Conservation (phyloP, 2,888 invertebrate genomes). For the Eupithecia tripunctaria region DNA sequence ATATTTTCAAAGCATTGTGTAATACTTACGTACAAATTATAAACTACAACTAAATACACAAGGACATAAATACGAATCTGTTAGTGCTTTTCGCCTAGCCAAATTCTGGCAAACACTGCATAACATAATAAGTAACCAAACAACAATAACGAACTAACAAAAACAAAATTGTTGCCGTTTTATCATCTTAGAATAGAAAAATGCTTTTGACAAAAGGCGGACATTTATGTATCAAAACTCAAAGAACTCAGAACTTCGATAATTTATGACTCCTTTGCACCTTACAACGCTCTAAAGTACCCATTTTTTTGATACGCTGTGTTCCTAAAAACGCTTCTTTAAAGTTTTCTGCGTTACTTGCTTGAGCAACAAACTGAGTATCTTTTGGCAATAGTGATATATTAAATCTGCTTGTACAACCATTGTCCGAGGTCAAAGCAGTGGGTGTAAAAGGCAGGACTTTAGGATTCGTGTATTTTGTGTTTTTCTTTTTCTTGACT, state of each 20-base stretch:
- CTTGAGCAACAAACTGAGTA: slow-evolving; percentile 68
- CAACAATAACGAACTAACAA: neutral
- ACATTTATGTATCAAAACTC: slow-evolving; percentile 24
- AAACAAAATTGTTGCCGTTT: slow-evolving; percentile 1
- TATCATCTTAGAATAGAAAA: slow-evolving; percentile 27
- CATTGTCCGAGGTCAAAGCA: slow-evolving; percentile 67
- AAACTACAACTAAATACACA: slow-evolving; percentile 2
- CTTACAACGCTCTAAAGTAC: slow-evolving; percentile 70
- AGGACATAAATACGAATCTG: neutral
- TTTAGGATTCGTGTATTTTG: slow-evolving; percentile 62
- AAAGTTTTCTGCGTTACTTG: slow-evolving; percentile 60
- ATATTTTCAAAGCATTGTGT: neutral
- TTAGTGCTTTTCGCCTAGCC: neutral
- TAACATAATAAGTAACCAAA: neutral
- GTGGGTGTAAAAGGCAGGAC: slow-evolving; percentile 74
- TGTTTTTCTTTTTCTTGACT: slow-evolving; percentile 52
- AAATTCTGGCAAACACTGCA: neutral
- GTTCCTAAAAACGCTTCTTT: slow-evolving; percentile 65
- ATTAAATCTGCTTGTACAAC: slow-evolving; percentile 75
- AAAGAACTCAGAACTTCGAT: slow-evolving; percentile 66
- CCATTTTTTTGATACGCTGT: slow-evolving; percentile 66
- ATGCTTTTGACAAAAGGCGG: slow-evolving; percentile 50
- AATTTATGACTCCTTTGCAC: slow-evolving; percentile 66
- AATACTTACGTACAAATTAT: neutral
- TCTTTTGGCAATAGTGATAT: slow-evolving; percentile 67